Percentiles rank a stretch among this genome's conserved stretches.
Evolutionary conservation across 1,140 invertebrate genomes (phyloP).

Genomic region (Tetranychus cinnabarinus): DNA sequence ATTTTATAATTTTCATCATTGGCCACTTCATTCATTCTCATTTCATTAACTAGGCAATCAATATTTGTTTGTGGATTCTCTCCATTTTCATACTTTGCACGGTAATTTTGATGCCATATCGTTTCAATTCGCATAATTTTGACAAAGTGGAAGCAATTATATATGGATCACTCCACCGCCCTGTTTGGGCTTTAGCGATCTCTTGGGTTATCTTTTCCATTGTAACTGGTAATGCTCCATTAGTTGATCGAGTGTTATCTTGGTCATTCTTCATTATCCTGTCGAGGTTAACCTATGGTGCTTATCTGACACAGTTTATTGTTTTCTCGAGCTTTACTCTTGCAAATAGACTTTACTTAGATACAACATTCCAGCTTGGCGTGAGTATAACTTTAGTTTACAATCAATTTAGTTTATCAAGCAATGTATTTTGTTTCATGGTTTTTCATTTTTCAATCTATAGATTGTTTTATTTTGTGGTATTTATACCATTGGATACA

Average conservation of each 20-base stretch:
- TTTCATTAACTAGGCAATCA: neutral
- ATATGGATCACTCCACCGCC: constrained; percentile 19
- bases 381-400: neutral
- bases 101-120: neutral
- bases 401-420: no score
- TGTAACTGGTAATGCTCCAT: constrained; percentile 15
- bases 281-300: constrained; percentile 62
- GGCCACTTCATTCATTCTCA: neutral
- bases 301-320: constrained; percentile 69
- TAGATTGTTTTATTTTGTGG: neutral
- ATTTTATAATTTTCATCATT: no score
- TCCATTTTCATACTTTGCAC: neutral
- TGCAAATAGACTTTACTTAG: neutral
- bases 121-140: neutral
- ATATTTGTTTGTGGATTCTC: neutral
- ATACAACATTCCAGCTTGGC: neutral
- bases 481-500: neutral
- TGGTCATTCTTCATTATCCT: constrained; percentile 53
- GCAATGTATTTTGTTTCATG: no score
- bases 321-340: constrained; percentile 19
- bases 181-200: constrained; percentile 21
- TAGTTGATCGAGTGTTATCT: constrained; percentile 44
- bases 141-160: constrained; percentile 23
- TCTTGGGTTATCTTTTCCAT: constrained; percentile 27
- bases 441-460: neutral